Evolutionary conservation across 1,140 invertebrate species (phyloP).

Genomic region (Zaprionus gabonicus): DNA sequence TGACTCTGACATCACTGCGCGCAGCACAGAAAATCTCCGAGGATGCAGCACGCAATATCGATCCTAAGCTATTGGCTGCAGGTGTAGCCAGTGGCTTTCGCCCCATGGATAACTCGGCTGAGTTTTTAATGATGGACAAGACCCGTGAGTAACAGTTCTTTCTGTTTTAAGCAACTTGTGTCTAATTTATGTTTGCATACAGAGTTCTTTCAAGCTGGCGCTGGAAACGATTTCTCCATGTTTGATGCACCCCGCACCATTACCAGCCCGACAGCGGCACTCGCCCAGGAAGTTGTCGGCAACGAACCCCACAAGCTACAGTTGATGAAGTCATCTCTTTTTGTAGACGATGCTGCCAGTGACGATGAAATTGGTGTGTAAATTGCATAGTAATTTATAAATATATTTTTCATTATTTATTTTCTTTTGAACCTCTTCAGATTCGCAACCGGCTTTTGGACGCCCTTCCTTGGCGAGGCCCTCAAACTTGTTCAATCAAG

Average conservation of each 20-base stretch:
- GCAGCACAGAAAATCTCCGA: constrained; percentile 70
- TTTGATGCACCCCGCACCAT: constrained; percentile 52
- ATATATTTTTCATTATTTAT: background rate
- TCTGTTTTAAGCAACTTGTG: background rate
- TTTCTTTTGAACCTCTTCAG: background rate
- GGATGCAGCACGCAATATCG: constrained; percentile 63
- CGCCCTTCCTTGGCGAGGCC: constrained; percentile 2
- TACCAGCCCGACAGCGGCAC: constrained; percentile 85
- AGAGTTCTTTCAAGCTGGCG: constrained; percentile 75
- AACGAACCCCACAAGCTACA: constrained; percentile 89
- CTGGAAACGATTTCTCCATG: constrained; percentile 65
- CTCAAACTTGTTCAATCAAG: constrained; percentile 20
- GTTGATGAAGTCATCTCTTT: constrained; percentile 93
- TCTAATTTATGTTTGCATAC: background rate
- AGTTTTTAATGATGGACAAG: constrained; percentile 75
- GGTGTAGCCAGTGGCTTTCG: constrained; percentile 50
- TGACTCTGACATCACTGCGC: constrained; percentile 57
- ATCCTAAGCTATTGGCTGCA: constrained; percentile 57
- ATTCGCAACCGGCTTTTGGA: background rate
- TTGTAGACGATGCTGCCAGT: constrained; percentile 60
- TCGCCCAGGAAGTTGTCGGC: constrained; percentile 86
- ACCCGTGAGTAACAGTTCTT: constrained; percentile 56
- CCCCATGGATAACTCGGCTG: constrained; percentile 72
- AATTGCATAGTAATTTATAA: background rate
- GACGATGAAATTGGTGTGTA: constrained; percentile 49